Evolutionary conservation across 30 jellyfish, hydroid and myxozoan species (phyloP).

Genomic region (Catostylus mosaicus): DNA sequence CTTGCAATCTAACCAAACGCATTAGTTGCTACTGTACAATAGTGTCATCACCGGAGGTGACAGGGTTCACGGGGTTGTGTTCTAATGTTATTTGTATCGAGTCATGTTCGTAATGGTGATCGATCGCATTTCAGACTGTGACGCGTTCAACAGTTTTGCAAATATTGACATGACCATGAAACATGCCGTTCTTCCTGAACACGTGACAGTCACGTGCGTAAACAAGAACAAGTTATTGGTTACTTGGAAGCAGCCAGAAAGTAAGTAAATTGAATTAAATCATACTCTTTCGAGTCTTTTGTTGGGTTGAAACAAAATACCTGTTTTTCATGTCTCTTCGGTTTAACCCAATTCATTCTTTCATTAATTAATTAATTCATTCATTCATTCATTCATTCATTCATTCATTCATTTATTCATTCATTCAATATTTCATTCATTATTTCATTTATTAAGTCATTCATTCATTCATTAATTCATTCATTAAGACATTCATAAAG

Average conservation of each 20-base stretch:
- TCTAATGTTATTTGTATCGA: too few relatives aligned
- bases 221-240: neutral
- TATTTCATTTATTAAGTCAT: neutral
- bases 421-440: neutral
- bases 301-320: too few relatives aligned
- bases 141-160: neutral
- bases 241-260: slow-evolving; percentile 1
- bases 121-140: neutral
- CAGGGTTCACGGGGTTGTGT: too few relatives aligned
- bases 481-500: neutral
- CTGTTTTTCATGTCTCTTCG: too few relatives aligned
- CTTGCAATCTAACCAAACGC: too few relatives aligned
- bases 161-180: neutral
- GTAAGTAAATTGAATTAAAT: too few relatives aligned
- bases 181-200: neutral
- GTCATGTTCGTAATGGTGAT: too few relatives aligned
- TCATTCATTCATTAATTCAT: neutral
- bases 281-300: neutral
- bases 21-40: too few relatives aligned
- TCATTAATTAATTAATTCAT: neutral
- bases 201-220: neutral
- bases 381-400: neutral
- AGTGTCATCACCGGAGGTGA: too few relatives aligned
- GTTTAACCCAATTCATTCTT: neutral
- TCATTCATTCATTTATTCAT: too few relatives aligned